Percentiles rank a stretch among this genome's conserved stretches.
Evolutionary conservation across 2,888 invertebrate species (phyloP).

Genomic region (Athalia circularis): DNA sequence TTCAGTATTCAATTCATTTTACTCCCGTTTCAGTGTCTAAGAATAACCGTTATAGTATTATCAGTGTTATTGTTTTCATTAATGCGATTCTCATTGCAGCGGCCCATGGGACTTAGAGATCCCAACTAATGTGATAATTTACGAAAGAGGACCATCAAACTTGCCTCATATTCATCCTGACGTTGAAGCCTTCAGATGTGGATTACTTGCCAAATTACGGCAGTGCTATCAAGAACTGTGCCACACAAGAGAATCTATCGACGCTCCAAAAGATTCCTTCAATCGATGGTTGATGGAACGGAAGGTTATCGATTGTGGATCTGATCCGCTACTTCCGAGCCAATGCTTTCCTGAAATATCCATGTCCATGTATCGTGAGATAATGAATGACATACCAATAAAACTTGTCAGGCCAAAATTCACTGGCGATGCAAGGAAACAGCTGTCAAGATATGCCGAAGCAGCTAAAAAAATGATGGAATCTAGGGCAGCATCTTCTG

Average conservation of each 20-base stretch:
- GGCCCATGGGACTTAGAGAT: conserved; percentile 98
- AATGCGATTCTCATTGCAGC: conserved; percentile 62
- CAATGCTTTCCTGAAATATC: conserved; percentile 95
- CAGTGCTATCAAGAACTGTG: conserved; percentile 96
- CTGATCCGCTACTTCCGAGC: conserved; percentile 93
- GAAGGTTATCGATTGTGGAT: conserved; percentile 87
- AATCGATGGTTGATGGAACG: conserved; percentile 98
- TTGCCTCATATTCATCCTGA: conserved; percentile 96
- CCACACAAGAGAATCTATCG: conserved; percentile 93
- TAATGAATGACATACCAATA: conserved; percentile 98
- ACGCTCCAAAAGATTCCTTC: conserved; percentile 97
- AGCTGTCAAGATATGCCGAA: conserved; percentile 94
- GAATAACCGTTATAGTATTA: not conserved
- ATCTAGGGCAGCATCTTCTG: conserved; percentile 89
- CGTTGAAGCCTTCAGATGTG: conserved; percentile 90
- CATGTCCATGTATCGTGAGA: conserved; percentile 95
- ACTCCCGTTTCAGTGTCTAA: not conserved
- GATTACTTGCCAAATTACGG: conserved; percentile 88
- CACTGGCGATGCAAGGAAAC: conserved; percentile 96
- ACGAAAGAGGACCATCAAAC: conserved; percentile 89
- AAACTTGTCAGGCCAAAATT: conserved; percentile 96
- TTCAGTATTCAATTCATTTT: not conserved
- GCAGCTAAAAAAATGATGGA: conserved; percentile 98
- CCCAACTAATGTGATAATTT: conserved; percentile 92
- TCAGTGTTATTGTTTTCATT: not conserved